Evolutionary conservation across 2,113 vertebrate species (phyloP), one percentile per base, ranked within the genome.

Genomic region (Saguinus midas): DNA sequence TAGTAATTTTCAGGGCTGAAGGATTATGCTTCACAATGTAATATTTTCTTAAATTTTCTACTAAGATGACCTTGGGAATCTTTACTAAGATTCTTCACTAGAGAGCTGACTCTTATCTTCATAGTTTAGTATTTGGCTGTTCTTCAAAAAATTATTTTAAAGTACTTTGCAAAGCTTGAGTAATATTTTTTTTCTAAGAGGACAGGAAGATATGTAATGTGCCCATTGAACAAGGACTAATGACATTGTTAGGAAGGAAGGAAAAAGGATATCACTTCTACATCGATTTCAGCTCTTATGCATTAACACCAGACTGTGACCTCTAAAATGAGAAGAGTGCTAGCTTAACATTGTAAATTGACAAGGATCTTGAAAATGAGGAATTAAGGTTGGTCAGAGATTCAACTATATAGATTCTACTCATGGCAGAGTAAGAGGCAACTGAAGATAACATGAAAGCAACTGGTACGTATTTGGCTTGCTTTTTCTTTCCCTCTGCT

Each of bases 151-250:
- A 73, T 75, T 61, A 78, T 94, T 94, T 96, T 64, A 90, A 95
- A 89, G 70, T 84, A 48, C 87, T 96, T 95, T 95, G 45, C 48
- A 94, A 78, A 97, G 57, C 83, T 64, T 14, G 37, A 95, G 90
- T 52, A 76, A 43, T 96, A 87, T 85, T 97, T 95, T 96, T 64
- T 96, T 94, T 93, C 70, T 90, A 72, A 89, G 92, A 91, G 72
- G 64, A 87, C 96, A 95, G 85, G 90, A 90, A 93, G 76, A 40
- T 76, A 55, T 68, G 87, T 78, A 92, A 85, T 58, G 9, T 90
- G 86, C 92, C 80, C 96, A 95, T 32, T 96, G 96, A 97, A 95
- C 90, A 96, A 96, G 92, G 94, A 96, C 96, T 97, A 97, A 97
- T 92, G 94, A 85, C 70, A 23, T 17, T 90, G 95, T 96, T 95